Evolutionary conservation across 2,797 vertebrate genomes (phyloP), one percentile per base, ranked within the genome.

Genomic region (Anabacerthia variegaticeps): DNA sequence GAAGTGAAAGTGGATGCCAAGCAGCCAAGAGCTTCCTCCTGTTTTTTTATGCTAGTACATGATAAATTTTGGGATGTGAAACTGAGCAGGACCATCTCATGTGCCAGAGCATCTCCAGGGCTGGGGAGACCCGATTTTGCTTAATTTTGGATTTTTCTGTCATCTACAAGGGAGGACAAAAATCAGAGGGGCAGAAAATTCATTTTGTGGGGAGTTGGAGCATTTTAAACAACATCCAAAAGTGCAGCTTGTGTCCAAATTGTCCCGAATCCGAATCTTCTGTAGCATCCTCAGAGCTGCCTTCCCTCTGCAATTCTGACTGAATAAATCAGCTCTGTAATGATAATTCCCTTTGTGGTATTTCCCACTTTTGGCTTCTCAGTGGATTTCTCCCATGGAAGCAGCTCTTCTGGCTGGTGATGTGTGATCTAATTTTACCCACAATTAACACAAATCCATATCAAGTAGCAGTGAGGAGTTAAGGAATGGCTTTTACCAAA

Each of bases 361-460:
- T 13, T 30, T 12, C 37, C 63, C 2, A 0, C 0, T 8, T 0
- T 1, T 26, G 59, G 37, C 12, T 73, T 36, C 12, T 6, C 49
- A 8, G 0, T 4, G 4, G 16, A 5, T 20, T 62, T 48, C 41
- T 67, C n/a, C 44, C 59, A 32, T 44, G 58, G 81, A 20, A 76
- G 46, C 32, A n/a, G 55, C 37, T 41, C 36, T 24, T 37, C 22
- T 6, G 9, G 26, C 15, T 51, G 49, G 26, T 16, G 49, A 51
- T 51, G 49, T 65, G 26, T 16, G 49, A 6, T 9, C 48, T 22
- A 10, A 72, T 9, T 28, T 4, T 3, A n/a, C 44, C 18, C 30
- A 13, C 39, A 68, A 5, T 44, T 36, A 51, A 72, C 82, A 55
- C 26, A 17, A 49, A 59, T 22, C 10, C 0, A 2, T 10, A 9